Base-by-base conservation (phyloP, 2,888 invertebrate genomes). In the Catocala nupta region DNA sequence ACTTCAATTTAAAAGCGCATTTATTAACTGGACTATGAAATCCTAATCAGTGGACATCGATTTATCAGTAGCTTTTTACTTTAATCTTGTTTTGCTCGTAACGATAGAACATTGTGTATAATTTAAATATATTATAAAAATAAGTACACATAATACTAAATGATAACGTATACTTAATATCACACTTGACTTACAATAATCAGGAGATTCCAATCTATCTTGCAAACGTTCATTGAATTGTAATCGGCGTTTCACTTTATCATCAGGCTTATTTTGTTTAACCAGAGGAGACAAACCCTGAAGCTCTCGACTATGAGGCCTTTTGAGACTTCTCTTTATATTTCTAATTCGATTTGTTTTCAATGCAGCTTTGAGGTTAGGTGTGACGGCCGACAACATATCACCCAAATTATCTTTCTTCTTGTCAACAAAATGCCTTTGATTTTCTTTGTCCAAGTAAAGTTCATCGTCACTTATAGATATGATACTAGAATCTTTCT, bases 251-350 rank as follows among this genome's bases (percentile, higher is more conserved):
- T 81, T 87, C 5, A 75, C 82, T 67, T 76, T 87, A 10, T 83
- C 84, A 8, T 86, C 84, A 10, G 56, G 65, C n/a, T 67, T 81
- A 10, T 80, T 80, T n/a, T 72, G 66, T 43, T 69, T 78, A 1
- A 36, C 64, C 6, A 67, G 34, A 0, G 90, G 86, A 0, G 92
- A 86, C 11, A 90, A 25, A 1, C 91, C 88, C 63, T 87, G 89
- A 49, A 93, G 63, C 70, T 92, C 93, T 16, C 88, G 80, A 68
- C 93, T 93, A 49, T 90, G 90, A 0, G 92, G 92, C 55, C 92
- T 83, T 62, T 88, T 92, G 0, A 92, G 71, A 78, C 92, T 93
- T 45, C 81, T 87, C 70, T 93, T 93, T 34, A 92, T 84, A 77
- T 93, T 92, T 54, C 71, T 91, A 0, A 90, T 74, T 45, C 81